Evolutionary conservation across 2,113 vertebrate genomes (phyloP).

Genomic region (Choloepus hoffmanni): DNA sequence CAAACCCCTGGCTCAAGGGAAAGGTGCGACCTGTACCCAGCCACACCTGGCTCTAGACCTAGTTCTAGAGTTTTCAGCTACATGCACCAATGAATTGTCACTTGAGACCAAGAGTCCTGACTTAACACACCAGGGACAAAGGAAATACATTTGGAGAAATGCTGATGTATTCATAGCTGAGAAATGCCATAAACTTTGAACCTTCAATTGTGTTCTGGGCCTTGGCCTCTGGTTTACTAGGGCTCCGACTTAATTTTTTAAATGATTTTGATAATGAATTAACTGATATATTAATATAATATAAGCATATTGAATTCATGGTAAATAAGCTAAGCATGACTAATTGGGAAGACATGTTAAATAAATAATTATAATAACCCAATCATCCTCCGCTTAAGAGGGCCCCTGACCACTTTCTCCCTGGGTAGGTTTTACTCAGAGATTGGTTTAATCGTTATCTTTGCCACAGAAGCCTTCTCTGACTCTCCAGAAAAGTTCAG

Average conservation of each 20-base stretch:
- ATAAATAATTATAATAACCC: neutral
- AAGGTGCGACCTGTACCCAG: neutral
- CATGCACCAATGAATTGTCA: neutral
- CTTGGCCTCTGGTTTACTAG: neutral
- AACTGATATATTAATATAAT: neutral
- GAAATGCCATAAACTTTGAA: neutral
- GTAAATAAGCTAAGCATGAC: neutral
- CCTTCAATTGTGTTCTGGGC: neutral
- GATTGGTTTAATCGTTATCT: neutral
- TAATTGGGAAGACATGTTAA: neutral
- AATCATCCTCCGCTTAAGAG: neutral
- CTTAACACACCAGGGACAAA: neutral
- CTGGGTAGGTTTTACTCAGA: neutral
- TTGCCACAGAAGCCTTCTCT: neutral
- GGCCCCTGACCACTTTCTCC: neutral
- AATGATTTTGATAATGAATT: neutral
- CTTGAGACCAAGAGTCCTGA: neutral
- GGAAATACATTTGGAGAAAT: neutral
- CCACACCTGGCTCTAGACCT: neutral
- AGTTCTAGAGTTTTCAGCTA: neutral
- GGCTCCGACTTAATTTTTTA: neutral
- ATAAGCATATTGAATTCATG: neutral
- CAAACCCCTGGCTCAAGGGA: neutral
- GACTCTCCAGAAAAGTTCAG: neutral
- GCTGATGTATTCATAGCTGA: neutral